These are phyloP conservation scores for Nasonia vitripennis DNA, from an alignment of 1,140 invertebrate genomes.

Conservation along the genomic window DNA sequence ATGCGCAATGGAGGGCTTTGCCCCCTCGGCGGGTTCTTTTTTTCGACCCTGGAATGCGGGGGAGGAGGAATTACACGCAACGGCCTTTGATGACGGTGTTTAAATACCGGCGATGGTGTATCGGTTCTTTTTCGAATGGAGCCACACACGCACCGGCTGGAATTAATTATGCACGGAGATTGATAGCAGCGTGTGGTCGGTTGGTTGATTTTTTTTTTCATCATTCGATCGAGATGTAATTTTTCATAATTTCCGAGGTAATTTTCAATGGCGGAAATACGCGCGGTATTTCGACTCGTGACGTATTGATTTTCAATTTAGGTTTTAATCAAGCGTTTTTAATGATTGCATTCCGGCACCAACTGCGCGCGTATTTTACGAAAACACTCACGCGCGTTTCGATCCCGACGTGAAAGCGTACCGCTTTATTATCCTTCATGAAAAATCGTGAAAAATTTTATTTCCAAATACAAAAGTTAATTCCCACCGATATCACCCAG, in stretches of 20 bases:
- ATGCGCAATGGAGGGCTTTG: neutral
- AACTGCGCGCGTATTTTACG: no score
- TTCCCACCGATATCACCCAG: no score
- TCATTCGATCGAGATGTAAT: no score
- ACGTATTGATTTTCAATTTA: neutral
- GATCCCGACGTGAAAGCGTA: no score
- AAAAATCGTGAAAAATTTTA: no score
- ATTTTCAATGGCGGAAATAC: no score
- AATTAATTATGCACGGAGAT: neutral
- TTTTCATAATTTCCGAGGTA: no score
- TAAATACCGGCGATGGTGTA: neutral
- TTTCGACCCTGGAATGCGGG: neutral
- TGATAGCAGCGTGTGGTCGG: no score
- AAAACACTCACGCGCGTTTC: no score
- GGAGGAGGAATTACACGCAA: neutral
- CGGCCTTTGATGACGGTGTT: slow-evolving; percentile 14
- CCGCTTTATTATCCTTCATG: no score
- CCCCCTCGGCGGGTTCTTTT: neutral
- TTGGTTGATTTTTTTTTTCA: no score
- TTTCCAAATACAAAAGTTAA: no score
- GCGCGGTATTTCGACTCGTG: neutral
- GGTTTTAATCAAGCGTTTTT: neutral
- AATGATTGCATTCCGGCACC: neutral
- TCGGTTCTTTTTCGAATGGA: neutral
- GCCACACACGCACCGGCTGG: neutral